Percentiles rank a stretch among this genome's conserved stretches.
Evolutionary conservation across 2,888 invertebrate species (phyloP).

Genomic region (Nemotelus nigrinus): DNA sequence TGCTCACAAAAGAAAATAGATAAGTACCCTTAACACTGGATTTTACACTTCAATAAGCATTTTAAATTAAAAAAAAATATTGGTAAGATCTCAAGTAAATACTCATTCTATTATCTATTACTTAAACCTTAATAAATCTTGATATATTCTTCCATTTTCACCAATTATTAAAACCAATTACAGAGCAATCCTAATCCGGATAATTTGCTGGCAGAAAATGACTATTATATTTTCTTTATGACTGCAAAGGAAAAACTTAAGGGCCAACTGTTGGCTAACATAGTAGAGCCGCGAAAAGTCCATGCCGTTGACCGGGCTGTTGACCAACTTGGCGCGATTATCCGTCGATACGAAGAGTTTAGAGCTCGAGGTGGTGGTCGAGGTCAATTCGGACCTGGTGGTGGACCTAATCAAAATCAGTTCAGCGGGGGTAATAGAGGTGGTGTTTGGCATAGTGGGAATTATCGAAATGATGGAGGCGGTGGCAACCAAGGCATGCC

Average conservation of each 20-base stretch:
- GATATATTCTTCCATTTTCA: neutral
- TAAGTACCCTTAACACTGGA: too few relatives aligned
- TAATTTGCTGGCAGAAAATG: slow-evolving; percentile 49
- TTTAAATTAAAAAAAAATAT: too few relatives aligned
- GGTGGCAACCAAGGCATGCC: slow-evolving; percentile 23
- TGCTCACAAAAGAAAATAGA: too few relatives aligned
- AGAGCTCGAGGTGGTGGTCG: slow-evolving; percentile 1
- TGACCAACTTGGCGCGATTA: slow-evolving; percentile 42
- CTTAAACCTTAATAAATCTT: too few relatives aligned
- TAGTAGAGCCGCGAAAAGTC: slow-evolving; percentile 44
- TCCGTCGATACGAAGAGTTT: slow-evolving; percentile 46
- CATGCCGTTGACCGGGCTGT: slow-evolving; percentile 45
- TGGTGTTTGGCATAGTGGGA: slow-evolving; percentile 31
- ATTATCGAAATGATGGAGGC: neutral
- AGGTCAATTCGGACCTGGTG: neutral
- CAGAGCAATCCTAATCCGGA: slow-evolving; percentile 50
- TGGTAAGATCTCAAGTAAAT: too few relatives aligned
- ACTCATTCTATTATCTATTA: too few relatives aligned
- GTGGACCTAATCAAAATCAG: neutral
- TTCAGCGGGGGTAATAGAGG: slow-evolving; percentile 38
- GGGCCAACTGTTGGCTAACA: slow-evolving; percentile 48
- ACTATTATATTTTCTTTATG: slow-evolving; percentile 48
- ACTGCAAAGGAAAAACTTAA: slow-evolving; percentile 50
- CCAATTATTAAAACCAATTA: slow-evolving; percentile 19
- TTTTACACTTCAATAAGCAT: too few relatives aligned